A percentile compares a stretch with the other conserved stretches of the same genome.
Evolutionary conservation across 1,140 invertebrate species (phyloP).

Genomic region (Portunus trituberculatus): DNA sequence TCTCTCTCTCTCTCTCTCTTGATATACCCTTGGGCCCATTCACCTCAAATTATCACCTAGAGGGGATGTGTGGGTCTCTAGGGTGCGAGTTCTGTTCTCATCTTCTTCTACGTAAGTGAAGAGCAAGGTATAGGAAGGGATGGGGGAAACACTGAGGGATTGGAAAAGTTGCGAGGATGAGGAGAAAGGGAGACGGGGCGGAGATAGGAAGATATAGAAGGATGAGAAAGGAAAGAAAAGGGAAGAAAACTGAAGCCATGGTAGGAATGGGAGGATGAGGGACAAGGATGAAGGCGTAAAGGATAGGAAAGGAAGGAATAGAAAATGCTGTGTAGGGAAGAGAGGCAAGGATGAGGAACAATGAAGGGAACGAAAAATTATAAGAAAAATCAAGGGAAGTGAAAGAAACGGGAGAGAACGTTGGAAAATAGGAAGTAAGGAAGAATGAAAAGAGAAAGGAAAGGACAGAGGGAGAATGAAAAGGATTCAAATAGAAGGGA

Average conservation of each 20-base stretch:
- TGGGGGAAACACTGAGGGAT: background rate
- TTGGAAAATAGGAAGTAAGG: background rate
- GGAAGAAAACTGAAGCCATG: too few species aligned
- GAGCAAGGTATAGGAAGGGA: background rate
- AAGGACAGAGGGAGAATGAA: background rate
- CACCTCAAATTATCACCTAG: conserved; percentile 33
- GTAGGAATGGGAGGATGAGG: background rate
- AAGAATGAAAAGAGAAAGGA: background rate
- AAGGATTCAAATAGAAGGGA: background rate
- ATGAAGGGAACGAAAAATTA: background rate
- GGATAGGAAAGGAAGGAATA: background rate
- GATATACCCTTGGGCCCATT: conserved; percentile 16
- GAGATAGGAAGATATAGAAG: too few species aligned
- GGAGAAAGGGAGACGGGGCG: too few species aligned
- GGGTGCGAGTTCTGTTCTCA: background rate
- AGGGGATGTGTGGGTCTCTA: background rate
- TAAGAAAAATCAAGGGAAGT: background rate
- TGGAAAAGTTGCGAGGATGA: background rate
- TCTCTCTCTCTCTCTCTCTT: background rate
- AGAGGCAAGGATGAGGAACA: background rate
- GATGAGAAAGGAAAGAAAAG: too few species aligned
- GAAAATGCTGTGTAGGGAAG: too few species aligned
- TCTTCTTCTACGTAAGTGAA: background rate
- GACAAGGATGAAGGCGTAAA: background rate
- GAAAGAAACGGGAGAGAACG: background rate